Conservation (phyloP, 2,113 vertebrate species). For the Pachycephala philippinensis region DNA sequence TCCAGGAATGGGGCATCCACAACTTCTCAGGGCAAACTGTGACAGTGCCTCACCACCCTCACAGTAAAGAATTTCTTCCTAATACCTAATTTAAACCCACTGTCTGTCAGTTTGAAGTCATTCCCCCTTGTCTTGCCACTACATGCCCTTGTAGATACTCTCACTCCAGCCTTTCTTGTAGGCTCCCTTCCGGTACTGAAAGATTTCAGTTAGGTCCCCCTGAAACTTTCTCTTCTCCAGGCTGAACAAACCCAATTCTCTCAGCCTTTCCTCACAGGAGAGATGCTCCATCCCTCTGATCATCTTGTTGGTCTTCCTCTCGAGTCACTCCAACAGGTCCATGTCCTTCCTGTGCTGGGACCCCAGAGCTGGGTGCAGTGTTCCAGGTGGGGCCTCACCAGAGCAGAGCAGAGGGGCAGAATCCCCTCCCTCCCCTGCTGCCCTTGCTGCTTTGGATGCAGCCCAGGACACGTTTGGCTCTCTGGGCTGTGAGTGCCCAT, state of each 20-base stretch:
- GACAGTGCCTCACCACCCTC: neutral
- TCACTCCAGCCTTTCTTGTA: neutral
- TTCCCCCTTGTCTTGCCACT: neutral
- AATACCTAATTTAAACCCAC: neutral
- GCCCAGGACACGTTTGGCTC: neutral
- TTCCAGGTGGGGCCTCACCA: neutral
- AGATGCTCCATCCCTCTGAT: neutral
- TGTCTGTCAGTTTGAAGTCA: neutral
- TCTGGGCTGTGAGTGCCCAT: neutral
- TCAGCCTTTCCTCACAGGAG: neutral
- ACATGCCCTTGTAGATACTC: neutral
- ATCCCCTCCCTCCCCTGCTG: neutral
- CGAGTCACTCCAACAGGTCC: rapidly evolving
- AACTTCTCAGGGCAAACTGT: neutral
- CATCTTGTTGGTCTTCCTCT: neutral
- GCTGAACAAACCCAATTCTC: neutral
- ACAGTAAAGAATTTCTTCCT: neutral
- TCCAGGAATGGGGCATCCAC: neutral
- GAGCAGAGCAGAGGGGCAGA: neutral
- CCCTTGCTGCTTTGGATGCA: neutral
- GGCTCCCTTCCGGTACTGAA: neutral
- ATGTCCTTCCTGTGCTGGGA: neutral
- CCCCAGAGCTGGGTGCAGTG: neutral
- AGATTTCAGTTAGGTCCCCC: neutral
- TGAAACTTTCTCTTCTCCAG: neutral